phyloP scores from a whole-genome alignment of 2,888 invertebrate genomes.

The Aphodius granarius region DNA sequence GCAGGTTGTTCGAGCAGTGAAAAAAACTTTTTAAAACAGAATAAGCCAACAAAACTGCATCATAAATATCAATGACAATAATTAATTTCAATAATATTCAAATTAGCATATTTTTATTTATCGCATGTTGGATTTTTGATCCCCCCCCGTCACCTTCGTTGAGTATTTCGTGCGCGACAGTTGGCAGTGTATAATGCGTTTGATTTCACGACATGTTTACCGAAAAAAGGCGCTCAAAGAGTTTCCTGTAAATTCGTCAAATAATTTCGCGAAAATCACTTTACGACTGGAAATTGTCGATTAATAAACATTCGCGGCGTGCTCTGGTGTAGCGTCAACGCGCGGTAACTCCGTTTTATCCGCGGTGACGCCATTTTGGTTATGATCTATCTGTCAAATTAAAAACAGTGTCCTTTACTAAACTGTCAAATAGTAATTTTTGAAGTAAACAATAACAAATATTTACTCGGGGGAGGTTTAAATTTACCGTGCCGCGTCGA shows the following conservation, averaged over 20 bases:
- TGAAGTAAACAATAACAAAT: conserved; percentile 49
- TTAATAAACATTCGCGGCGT: not conserved
- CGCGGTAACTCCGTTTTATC: not conserved
- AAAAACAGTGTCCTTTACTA: conserved; percentile 31
- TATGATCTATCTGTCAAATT: conserved; percentile 45
- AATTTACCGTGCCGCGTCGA: not conserved
- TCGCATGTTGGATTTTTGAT: not conserved
- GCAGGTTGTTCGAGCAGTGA: not conserved
- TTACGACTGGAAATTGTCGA: not conserved
- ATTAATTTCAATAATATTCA: not conserved
- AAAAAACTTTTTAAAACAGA: no score
- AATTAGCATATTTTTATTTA: not conserved
- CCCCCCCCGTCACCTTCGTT: not conserved
- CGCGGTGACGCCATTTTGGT: conserved; percentile 46
- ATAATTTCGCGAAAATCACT: not conserved
- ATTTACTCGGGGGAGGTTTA: conserved; percentile 3
- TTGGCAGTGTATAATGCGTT: conserved; percentile 43
- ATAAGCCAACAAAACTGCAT: no score
- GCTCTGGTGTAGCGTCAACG: not conserved
- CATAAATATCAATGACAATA: no score
- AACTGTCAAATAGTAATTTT: conserved; percentile 47
- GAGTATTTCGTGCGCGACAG: conserved; percentile 4
- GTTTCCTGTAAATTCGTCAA: not conserved
- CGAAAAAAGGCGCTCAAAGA: conserved; percentile 12
- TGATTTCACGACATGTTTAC: conserved; percentile 45